phyloP scores from a whole-genome alignment of 2,113 vertebrate species.

The Thunnus thynnus region DNA sequence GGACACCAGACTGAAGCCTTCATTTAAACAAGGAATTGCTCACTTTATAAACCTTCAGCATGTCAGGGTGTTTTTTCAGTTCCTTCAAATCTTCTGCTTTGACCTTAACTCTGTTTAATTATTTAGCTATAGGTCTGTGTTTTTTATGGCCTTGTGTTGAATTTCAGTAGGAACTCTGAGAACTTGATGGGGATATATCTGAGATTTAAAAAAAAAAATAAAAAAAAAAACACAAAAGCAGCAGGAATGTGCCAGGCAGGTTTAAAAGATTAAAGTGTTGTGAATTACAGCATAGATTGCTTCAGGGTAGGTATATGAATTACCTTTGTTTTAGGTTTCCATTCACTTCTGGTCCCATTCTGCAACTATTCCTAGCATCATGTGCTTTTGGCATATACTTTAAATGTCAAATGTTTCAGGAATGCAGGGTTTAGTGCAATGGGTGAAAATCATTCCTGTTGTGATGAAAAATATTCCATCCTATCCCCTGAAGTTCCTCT shows the following conservation, averaged over 20 bases:
- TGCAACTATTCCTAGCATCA: background rate
- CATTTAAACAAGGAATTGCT: background rate
- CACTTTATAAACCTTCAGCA: background rate
- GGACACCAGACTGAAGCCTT: background rate
- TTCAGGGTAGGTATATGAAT: constrained; percentile 18
- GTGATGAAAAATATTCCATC: constrained; percentile 24
- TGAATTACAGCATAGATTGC: constrained; percentile 19
- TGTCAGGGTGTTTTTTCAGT: background rate
- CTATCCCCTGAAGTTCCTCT: background rate
- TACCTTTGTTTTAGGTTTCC: constrained; percentile 33
- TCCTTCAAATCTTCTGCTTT: constrained; percentile 1
- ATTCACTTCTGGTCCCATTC: constrained; percentile 2
- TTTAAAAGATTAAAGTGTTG: constrained; percentile 9
- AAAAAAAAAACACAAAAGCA: background rate
- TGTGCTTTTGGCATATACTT: constrained; percentile 20
- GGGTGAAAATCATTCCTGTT: constrained; percentile 11
- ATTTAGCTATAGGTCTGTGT: background rate
- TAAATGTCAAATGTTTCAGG: constrained; percentile 26
- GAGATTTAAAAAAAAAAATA: no score
- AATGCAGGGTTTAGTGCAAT: constrained; percentile 37
- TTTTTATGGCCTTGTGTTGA: background rate
- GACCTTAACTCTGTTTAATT: background rate
- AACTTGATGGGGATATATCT: background rate
- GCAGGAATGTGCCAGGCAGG: constrained; percentile 13
- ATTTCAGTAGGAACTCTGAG: background rate